A percentile compares a stretch with the other conserved stretches of the same genome.
phyloP scores from a whole-genome alignment of 2,797 vertebrate species.

The Periparus ater region DNA sequence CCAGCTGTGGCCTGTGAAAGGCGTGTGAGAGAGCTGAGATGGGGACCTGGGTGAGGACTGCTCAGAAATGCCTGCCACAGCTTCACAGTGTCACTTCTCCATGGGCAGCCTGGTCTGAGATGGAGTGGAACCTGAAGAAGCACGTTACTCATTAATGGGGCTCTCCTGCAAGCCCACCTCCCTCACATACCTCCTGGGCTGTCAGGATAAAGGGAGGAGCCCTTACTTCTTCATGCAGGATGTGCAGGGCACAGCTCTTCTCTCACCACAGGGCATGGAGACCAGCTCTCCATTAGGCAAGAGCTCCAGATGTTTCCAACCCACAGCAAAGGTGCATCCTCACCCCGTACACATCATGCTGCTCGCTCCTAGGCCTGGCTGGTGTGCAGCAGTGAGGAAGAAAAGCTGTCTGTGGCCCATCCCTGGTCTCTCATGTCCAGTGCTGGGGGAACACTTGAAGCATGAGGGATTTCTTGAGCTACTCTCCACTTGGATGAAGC shows the following conservation, averaged over 20 bases:
- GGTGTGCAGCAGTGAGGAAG: background rate
- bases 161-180: background rate
- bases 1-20: background rate
- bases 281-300: background rate
- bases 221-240: background rate
- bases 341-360: rapidly evolving
- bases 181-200: background rate
- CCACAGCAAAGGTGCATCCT: background rate
- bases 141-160: background rate
- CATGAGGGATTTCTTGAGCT: background rate
- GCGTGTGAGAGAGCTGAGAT: background rate
- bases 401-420: rapidly evolving
- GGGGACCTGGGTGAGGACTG: background rate
- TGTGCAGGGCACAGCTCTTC: background rate
- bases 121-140: background rate
- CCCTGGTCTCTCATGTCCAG: too few species aligned
- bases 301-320: background rate
- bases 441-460: background rate
- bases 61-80: background rate
- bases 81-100: background rate
- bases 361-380: background rate
- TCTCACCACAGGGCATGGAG: background rate
- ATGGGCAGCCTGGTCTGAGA: background rate
- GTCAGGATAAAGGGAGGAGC: background rate
- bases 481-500: background rate